A percentile compares a stretch with the other conserved stretches of the same genome.
Evolutionary conservation across 2,888 invertebrate genomes (phyloP).

Genomic region (Omphaloscelis lunosa): DNA sequence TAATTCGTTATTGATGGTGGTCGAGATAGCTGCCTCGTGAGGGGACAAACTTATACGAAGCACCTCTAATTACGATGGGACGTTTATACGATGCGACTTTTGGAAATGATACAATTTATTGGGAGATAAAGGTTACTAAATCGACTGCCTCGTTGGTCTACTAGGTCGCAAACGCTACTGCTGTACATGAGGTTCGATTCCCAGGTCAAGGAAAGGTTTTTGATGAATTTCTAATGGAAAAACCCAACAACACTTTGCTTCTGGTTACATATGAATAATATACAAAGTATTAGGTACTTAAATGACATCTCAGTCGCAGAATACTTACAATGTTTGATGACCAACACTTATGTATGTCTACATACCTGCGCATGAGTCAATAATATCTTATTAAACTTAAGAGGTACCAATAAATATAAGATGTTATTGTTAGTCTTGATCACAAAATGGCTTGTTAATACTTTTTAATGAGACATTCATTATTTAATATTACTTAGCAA

Average conservation of each 20-base stretch:
- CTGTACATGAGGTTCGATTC: too few relatives aligned
- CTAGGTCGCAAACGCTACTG: too few relatives aligned
- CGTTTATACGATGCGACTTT: slow-evolving; percentile 78
- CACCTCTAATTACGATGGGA: slow-evolving; percentile 80
- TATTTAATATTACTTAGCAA: neutral
- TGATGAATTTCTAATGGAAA: neutral
- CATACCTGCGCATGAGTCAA: neutral
- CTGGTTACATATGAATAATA: neutral
- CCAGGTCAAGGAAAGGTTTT: too few relatives aligned
- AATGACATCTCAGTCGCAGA: slow-evolving; percentile 34
- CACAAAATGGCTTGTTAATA: neutral
- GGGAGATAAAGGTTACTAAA: neutral
- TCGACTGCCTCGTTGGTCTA: too few relatives aligned
- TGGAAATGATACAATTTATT: slow-evolving; percentile 31
- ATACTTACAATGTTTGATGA: slow-evolving; percentile 17
- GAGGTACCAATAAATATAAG: neutral
- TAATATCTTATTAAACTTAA: slow-evolving; percentile 9
- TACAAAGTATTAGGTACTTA: slow-evolving; percentile 1
- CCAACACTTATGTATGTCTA: slow-evolving; percentile 12
- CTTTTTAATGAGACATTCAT: neutral
- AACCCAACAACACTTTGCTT: neutral
- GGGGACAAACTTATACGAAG: slow-evolving; percentile 82
- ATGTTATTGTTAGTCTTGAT: neutral
- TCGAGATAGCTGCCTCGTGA: slow-evolving; percentile 77
- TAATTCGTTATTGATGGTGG: slow-evolving; percentile 87